Percentiles rank a stretch among this genome's conserved stretches.
Conservation (phyloP, 2,888 invertebrate species). For the Liopterus haemorrhoidalis region DNA sequence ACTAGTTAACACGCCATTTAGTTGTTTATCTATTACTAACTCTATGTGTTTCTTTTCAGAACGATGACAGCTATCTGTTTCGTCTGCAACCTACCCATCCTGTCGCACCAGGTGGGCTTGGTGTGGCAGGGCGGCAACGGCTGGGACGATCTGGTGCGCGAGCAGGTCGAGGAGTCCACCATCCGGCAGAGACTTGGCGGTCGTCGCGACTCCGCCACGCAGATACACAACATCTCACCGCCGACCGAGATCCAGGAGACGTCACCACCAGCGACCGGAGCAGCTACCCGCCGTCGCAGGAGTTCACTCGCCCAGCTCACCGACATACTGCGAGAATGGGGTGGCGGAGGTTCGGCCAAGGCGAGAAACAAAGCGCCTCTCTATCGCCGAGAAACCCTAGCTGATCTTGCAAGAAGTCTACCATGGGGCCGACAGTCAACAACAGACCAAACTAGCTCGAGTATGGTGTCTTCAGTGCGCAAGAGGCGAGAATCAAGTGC, state of each 20-base stretch:
- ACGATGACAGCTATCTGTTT: constrained; percentile 93
- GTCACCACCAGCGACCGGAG: constrained; percentile 58
- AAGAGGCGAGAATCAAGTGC: constrained; percentile 85
- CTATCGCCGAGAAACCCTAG: constrained; percentile 78
- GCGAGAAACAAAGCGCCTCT: constrained; percentile 59
- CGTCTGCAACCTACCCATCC: constrained; percentile 91
- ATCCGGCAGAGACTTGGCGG: constrained; percentile 78
- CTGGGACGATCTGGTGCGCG: constrained; percentile 87
- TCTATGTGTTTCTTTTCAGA: constrained; percentile 50
- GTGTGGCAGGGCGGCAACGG: constrained; percentile 93
- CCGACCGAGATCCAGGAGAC: constrained; percentile 67
- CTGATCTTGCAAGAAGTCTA: constrained; percentile 77
- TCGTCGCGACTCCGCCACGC: constrained; percentile 84
- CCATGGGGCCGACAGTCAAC: constrained; percentile 70
- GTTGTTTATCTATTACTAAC: constrained; percentile 24
- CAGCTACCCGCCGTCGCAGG: constrained; percentile 66
- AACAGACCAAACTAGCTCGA: constrained; percentile 47
- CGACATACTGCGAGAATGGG: constrained; percentile 83
- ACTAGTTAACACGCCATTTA: background rate
- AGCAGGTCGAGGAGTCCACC: constrained; percentile 80
- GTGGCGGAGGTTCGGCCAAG: constrained; percentile 57
- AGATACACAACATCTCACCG: constrained; percentile 78
- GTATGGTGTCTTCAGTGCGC: constrained; percentile 47
- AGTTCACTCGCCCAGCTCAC: constrained; percentile 84
- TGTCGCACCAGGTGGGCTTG: constrained; percentile 89